These are phyloP conservation scores for Sebastes matsubarae DNA, from an alignment of 2,797 vertebrate species.

Conservation along the genomic window DNA sequence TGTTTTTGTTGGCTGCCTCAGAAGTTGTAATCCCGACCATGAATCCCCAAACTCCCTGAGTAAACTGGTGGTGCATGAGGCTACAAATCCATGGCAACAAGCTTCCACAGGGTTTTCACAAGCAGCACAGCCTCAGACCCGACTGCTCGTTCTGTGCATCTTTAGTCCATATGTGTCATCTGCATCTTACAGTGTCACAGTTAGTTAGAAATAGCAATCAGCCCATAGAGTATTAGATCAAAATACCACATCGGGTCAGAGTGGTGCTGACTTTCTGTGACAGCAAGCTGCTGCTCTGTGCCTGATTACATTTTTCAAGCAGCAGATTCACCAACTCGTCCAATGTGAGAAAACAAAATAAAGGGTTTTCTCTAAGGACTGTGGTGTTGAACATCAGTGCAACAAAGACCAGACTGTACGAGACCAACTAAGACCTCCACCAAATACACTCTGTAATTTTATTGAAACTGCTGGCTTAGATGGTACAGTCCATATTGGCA, in stretches of 20 bases:
- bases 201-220: conserved; percentile 43
- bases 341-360: neutral
- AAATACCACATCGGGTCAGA: conserved; percentile 38
- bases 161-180: conserved; percentile 3
- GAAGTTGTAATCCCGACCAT: conserved; percentile 30
- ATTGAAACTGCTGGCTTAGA: neutral
- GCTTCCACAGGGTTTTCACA: conserved; percentile 22
- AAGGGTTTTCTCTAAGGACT: neutral
- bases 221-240: conserved; percentile 15
- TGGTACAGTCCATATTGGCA: too few relatives aligned
- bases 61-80: conserved; percentile 37
- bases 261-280: neutral
- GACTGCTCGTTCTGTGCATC: neutral
- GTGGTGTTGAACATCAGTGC: neutral
- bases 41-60: conserved; percentile 37
- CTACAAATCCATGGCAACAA: conserved; percentile 66
- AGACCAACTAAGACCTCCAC: neutral
- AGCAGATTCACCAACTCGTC: neutral
- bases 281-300: neutral
- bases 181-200: conserved; percentile 1
- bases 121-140: neutral
- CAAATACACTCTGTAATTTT: neutral
- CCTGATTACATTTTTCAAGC: neutral
- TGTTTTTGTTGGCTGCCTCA: conserved; percentile 12
- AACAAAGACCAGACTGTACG: neutral